Evolutionary conservation across 2,888 invertebrate genomes (phyloP), one percentile per base, ranked within the genome.

Genomic region (Ashinkailepas kermadecensis): DNA sequence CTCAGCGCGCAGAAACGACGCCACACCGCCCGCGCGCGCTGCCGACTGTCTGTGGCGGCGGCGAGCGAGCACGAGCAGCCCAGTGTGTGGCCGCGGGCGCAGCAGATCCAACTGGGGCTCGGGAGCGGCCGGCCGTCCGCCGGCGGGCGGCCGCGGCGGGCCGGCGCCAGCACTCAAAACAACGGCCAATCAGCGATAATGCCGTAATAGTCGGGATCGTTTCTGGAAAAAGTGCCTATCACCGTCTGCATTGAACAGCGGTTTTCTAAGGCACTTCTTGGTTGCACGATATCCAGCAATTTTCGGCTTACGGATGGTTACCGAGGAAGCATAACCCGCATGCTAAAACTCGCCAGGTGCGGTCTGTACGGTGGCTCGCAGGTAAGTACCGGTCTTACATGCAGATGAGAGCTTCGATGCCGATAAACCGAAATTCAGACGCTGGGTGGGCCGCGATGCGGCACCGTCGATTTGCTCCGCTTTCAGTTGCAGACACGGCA

Each of bases 1-100:
- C 98, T 86, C 98, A 98, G 86, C 98, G 98, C 0, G 97, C 97
- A 65, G 96, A 96, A 88, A 99, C 99, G 99, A 99, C 99, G 88
- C 0, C 99, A 99, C 88, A 99, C 99, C 0, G 97, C 97, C 91
- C 84, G 97, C 97, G 0, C 97, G 97, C 0, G 96, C 0, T 93
- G 94, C 25, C 99, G 90, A 84, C 96, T 96, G 4, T 93, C 94
- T 7, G 95, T 92, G 95, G 98, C 96, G 12, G 96, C 97, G 86
- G 94, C 95, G 0, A 97, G 91, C 84, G 97, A 97, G 0, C 97
- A 97, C 0, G 96, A 95, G 85, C 93, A 94, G 80, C 97, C 91
- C 85, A 95, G 94, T 59, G 93, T 90, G 85, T 90, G 89, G 0
- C 90, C 88, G 0, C 95, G 95, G 84, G 96, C 88, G 87, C 96